Evolutionary conservation across 2,797 vertebrate genomes (phyloP).

Genomic region (Thripadectes ignobilis): DNA sequence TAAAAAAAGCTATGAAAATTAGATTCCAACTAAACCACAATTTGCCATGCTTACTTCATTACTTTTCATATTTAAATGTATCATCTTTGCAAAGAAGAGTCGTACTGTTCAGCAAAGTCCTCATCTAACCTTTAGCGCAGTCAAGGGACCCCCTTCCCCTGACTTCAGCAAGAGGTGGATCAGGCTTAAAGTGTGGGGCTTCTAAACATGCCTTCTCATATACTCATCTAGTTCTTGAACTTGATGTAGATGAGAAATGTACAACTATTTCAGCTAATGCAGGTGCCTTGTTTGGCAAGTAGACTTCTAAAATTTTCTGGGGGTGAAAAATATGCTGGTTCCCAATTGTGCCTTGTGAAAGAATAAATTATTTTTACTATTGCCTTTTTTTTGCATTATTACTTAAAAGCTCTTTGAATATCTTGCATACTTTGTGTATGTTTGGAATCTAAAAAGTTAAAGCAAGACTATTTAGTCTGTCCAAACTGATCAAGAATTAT

Average conservation of each 20-base stretch:
- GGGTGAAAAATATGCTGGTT: background rate
- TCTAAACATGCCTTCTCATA: background rate
- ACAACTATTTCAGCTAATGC: background rate
- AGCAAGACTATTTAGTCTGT: background rate
- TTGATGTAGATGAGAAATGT: background rate
- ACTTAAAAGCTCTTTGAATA: background rate
- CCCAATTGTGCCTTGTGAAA: background rate
- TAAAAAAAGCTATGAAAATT: conserved; percentile 43
- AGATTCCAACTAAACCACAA: conserved; percentile 39
- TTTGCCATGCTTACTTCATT: conserved; percentile 53
- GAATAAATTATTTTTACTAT: background rate
- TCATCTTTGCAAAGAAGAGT: background rate
- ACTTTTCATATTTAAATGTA: conserved; percentile 63
- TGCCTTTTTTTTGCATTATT: background rate
- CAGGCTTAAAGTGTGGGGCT: background rate
- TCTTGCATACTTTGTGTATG: background rate
- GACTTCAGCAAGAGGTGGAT: background rate
- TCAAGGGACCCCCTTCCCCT: background rate
- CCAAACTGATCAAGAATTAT: background rate
- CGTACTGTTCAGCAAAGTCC: background rate
- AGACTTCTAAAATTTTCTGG: background rate
- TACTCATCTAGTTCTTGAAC: background rate
- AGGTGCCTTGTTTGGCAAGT: background rate
- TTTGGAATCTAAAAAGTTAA: background rate
- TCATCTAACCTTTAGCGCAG: background rate